Evolutionary conservation across 2,888 invertebrate genomes (phyloP).

Genomic region (Platerodrilus igneus): DNA sequence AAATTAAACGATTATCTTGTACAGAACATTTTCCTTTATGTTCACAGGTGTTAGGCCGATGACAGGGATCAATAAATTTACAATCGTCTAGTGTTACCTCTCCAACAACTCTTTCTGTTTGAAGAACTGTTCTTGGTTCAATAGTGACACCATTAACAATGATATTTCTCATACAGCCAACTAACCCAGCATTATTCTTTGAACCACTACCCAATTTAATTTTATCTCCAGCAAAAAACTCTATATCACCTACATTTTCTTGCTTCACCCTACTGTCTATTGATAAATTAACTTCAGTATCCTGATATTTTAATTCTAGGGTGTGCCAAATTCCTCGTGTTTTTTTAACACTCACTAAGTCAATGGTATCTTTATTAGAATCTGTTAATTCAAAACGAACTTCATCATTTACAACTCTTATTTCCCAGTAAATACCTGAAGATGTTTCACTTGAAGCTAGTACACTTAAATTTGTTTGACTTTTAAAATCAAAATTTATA

Average conservation of each 20-base stretch:
- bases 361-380: conserved; percentile 69
- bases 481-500: conserved; percentile 83
- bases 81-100: conserved; percentile 89
- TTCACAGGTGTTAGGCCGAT: conserved; percentile 85
- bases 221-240: conserved; percentile 47
- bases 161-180: conserved; percentile 89
- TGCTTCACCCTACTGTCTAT: conserved; percentile 74
- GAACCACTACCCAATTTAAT: conserved; percentile 71
- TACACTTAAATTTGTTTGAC: conserved; percentile 73
- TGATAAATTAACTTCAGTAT: conserved; percentile 67
- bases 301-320: conserved; percentile 71
- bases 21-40: conserved; percentile 89
- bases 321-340: conserved; percentile 79
- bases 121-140: conserved; percentile 73
- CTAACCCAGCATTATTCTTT: conserved; percentile 70
- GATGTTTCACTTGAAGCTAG: conserved; percentile 79
- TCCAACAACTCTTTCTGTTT: conserved; percentile 78
- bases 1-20: conserved; percentile 79
- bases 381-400: conserved; percentile 78
- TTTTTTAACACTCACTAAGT: conserved; percentile 76
- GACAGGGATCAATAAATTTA: conserved; percentile 84
- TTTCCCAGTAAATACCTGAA: conserved; percentile 84
- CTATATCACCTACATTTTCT: conserved; percentile 44
- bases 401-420: conserved; percentile 78
- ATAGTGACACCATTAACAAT: conserved; percentile 75